Base-by-base conservation (phyloP, 2,888 invertebrate species). In the Arge pagana region DNA sequence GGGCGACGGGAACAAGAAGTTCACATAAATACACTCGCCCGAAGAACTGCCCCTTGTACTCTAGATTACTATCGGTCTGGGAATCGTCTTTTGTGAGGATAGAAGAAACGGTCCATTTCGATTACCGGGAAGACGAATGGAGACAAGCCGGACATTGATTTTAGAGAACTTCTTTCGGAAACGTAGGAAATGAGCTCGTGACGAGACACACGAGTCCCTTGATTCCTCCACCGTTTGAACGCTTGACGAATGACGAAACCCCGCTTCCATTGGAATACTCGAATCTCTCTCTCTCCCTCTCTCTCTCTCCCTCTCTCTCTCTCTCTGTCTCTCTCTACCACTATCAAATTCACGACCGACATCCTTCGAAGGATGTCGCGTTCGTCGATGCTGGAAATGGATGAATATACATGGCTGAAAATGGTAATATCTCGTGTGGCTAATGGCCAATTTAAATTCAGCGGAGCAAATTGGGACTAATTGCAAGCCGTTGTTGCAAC, bases 71-170 rank as follows among this genome's bases (percentile, higher is more conserved):
- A 59, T 59, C 59, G 57, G 50, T 53, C 55, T 59, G 56, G 59
- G 54, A 58, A 58, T 55, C 54, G 59, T 55, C 48, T 60, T 51
- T 48, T 36, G 50, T 51, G 57, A 48, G 54, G 56, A 59, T 54
- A 54, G 57, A 48, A 55, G 56, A 62, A 55, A 55, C 58, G 57
- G 50, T 51, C 55, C 50, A 52, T 56, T 57, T 62, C 59, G 60
- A 60, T 62, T 61, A 62, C 62, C 57, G 58, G 48, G 52, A 49
- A 52, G 55, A 58, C 50, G 59, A 36, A 56, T 56, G 50, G 55
- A 51, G 57, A 58, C 58, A 60, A 59, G 62, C 58, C 56, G 56
- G 54, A 60, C 62, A 57, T 61, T 61, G 60, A 58, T 60, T 62
- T 56, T 51, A 48, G 48, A 57, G 57, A 56, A 62, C 58, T 58